Conservation (phyloP, 2,888 invertebrate species). For the Sympetrum striolatum region DNA sequence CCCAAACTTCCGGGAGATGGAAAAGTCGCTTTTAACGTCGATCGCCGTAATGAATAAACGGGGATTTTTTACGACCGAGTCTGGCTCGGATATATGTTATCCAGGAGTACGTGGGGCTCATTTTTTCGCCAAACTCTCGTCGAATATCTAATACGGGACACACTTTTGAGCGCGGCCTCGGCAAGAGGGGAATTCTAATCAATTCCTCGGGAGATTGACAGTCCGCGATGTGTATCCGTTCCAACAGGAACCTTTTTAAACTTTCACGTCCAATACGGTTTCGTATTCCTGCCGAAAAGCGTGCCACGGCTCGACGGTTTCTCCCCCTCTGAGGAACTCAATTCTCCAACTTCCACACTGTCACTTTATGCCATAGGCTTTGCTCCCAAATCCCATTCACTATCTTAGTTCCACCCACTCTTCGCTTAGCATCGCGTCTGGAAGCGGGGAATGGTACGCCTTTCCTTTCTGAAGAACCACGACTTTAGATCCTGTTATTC, state of each 20-base stretch:
- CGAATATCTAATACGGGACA: conserved; percentile 20
- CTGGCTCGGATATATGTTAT: neutral
- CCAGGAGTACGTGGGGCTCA: neutral
- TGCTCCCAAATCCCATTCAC: neutral
- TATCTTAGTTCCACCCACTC: neutral
- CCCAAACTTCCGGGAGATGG: neutral
- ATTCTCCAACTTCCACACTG: neutral
- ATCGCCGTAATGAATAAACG: neutral
- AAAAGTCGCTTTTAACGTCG: neutral
- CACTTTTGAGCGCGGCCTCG: neutral
- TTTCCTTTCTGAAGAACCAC: too few species aligned
- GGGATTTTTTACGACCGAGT: neutral
- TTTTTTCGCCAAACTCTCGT: neutral
- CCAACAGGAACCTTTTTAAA: conserved; percentile 33
- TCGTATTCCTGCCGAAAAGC: conserved; percentile 31
- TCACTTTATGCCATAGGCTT: neutral
- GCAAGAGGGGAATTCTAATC: conserved; percentile 20
- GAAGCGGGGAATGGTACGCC: neutral
- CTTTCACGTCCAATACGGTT: conserved; percentile 27
- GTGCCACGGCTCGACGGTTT: neutral
- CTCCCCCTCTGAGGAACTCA: neutral
- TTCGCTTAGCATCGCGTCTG: neutral
- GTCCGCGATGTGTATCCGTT: conserved; percentile 20
- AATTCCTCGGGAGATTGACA: conserved; percentile 15
- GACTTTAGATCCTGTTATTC: too few species aligned